These are phyloP conservation scores for Drosophila kikkawai DNA, from an alignment of 1,140 invertebrate genomes.

Conservation along the genomic window DNA sequence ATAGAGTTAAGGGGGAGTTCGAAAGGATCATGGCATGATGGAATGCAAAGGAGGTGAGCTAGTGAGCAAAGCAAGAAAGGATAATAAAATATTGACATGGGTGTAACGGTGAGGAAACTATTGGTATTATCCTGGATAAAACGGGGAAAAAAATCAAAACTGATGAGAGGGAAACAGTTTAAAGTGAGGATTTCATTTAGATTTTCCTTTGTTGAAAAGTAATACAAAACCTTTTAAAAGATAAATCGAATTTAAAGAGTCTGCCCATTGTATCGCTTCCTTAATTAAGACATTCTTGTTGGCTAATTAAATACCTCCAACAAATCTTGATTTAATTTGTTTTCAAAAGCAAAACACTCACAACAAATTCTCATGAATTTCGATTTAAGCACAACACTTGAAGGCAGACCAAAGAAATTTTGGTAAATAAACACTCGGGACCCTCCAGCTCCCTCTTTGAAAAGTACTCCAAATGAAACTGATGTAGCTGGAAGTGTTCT, in stretches of 20 bases:
- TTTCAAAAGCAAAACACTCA: background rate
- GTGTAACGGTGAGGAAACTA: background rate
- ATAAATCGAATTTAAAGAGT: background rate
- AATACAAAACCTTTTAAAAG: background rate
- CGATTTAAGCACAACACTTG: background rate
- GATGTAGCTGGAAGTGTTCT: slow-evolving; percentile 33
- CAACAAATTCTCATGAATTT: slow-evolving; percentile 9
- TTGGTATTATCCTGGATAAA: background rate
- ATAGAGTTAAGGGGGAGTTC: background rate
- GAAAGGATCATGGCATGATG: background rate
- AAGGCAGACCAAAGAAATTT: slow-evolving; percentile 11
- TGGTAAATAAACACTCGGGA: slow-evolving; percentile 28
- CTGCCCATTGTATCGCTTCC: too few relatives aligned
- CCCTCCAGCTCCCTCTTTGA: background rate
- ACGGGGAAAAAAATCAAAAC: too few relatives aligned
- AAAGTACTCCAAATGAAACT: slow-evolving; percentile 13
- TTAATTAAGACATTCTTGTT: background rate
- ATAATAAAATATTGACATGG: slow-evolving; percentile 2
- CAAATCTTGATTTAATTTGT: background rate
- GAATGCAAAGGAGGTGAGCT: background rate
- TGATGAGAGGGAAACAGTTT: background rate
- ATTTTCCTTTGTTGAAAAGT: background rate
- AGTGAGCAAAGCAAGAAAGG: background rate
- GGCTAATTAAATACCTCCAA: background rate
- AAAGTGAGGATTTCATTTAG: background rate